Percentiles rank a stretch among this genome's conserved stretches.
These are phyloP conservation scores for Mirza zaza DNA, from an alignment of 2,113 vertebrate genomes.

Conservation along the genomic window DNA sequence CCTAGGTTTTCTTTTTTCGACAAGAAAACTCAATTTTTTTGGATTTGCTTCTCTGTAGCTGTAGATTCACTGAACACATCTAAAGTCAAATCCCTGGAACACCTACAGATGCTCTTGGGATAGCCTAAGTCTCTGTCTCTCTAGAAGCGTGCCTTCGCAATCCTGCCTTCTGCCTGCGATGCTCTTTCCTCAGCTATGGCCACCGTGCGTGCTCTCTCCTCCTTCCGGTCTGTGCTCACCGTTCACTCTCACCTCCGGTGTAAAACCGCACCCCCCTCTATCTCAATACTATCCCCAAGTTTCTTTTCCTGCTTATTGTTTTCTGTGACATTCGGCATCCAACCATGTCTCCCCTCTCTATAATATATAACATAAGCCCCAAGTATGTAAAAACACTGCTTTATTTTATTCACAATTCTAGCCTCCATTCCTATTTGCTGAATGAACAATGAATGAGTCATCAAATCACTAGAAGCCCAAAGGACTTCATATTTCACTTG, in stretches of 20 bases:
- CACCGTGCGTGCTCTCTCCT: too few relatives aligned
- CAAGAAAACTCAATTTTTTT: not conserved
- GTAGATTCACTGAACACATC: not conserved
- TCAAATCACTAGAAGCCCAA: not conserved
- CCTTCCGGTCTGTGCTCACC: not conserved
- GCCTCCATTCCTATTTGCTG: not conserved
- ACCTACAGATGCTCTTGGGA: not conserved
- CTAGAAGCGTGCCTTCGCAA: not conserved
- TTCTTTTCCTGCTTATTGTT: not conserved
- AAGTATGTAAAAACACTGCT: not conserved
- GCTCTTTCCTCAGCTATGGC: not conserved
- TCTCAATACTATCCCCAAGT: accelerated
- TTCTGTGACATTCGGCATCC: accelerated
- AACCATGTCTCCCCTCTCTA: not conserved
- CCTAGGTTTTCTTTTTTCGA: not conserved
- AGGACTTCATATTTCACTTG: not conserved
- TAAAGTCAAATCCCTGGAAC: not conserved
- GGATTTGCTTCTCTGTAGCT: not conserved
- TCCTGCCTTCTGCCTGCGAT: not conserved
- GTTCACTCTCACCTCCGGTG: not conserved
- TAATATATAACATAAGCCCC: not conserved
- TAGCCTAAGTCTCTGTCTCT: not conserved
- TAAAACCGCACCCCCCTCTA: not conserved
- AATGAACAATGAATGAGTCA: not conserved
- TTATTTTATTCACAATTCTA: not conserved